A percentile compares a stretch with the other conserved stretches of the same genome.
Conservation (phyloP, 2,888 invertebrate species). For the Clistopyga incitator region DNA sequence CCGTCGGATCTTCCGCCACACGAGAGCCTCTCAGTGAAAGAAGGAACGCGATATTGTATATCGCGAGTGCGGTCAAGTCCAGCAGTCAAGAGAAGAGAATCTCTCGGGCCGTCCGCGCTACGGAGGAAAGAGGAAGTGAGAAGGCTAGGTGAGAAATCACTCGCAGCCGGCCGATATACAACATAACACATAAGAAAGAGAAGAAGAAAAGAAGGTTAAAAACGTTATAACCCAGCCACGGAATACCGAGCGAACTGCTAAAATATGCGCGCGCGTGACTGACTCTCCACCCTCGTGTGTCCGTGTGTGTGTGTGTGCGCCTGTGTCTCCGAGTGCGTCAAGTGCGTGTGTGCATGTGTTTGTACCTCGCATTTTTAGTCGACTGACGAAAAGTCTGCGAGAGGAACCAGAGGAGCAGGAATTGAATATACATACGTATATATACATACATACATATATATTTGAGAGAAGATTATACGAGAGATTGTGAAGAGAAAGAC, state of each 20-base stretch:
- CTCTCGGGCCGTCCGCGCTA: constrained; percentile 4
- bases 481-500: background rate
- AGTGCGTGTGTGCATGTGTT: background rate
- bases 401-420: background rate
- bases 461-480: background rate
- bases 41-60: background rate
- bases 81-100: background rate
- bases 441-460: too few relatives aligned
- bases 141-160: constrained; percentile 4
- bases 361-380: constrained; percentile 3
- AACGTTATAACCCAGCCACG: background rate
- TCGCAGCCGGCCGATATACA: constrained; percentile 16
- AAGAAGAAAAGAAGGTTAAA: constrained; percentile 11
- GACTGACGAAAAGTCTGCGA: constrained; percentile 7
- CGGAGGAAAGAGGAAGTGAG: background rate
- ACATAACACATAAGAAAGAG: background rate
- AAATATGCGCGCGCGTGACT: constrained; percentile 60
- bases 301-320: constrained; percentile 5
- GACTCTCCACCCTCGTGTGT: constrained; percentile 55
- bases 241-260: constrained; percentile 30
- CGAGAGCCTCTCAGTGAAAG: background rate
- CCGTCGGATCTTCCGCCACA: constrained; percentile 1
- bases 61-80: constrained; percentile 14
- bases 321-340: background rate
- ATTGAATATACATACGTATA: too few relatives aligned